These are phyloP conservation scores for Cebidichthys violaceus DNA, from an alignment of 2,113 vertebrate species.

Conservation along the genomic window DNA sequence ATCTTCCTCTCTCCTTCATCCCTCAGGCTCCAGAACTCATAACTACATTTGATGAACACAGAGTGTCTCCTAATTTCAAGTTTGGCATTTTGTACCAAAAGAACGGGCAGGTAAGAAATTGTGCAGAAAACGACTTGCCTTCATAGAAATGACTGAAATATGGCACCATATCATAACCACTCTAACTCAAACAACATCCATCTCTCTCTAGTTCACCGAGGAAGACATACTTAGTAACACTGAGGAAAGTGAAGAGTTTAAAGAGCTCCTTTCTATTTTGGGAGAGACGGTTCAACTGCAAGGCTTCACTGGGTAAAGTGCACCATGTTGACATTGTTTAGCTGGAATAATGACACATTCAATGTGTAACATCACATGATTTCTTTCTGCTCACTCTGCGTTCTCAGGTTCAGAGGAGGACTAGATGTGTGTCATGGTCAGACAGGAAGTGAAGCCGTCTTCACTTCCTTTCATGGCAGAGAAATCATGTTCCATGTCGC, in stretches of 20 bases:
- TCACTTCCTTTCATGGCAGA: conserved; percentile 89
- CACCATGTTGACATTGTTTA: neutral
- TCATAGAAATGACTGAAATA: conserved; percentile 18
- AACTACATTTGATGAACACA: conserved; percentile 84
- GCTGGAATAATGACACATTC: neutral
- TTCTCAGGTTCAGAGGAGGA: conserved; percentile 89
- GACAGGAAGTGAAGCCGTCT: conserved; percentile 90
- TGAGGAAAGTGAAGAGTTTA: conserved; percentile 89
- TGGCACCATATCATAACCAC: neutral
- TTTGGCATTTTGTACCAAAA: conserved; percentile 85
- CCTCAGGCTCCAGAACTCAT: conserved; percentile 84
- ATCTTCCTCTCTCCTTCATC: conserved; percentile 1
- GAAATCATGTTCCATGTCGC: conserved; percentile 94
- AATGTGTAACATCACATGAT: conserved; percentile 9
- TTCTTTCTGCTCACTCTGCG: neutral
- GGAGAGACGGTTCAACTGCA: conserved; percentile 89
- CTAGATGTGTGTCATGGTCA: conserved; percentile 92
- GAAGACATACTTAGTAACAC: conserved; percentile 91
- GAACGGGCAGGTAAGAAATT: conserved; percentile 78
- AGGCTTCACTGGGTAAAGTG: conserved; percentile 87
- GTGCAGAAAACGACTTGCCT: neutral
- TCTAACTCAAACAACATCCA: conserved; percentile 20
- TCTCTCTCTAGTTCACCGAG: conserved; percentile 86
- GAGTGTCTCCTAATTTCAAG: conserved; percentile 85
- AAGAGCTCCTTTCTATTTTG: conserved; percentile 89